phyloP scores from a whole-genome alignment of 2,888 invertebrate species.

The Monopis laevigella region DNA sequence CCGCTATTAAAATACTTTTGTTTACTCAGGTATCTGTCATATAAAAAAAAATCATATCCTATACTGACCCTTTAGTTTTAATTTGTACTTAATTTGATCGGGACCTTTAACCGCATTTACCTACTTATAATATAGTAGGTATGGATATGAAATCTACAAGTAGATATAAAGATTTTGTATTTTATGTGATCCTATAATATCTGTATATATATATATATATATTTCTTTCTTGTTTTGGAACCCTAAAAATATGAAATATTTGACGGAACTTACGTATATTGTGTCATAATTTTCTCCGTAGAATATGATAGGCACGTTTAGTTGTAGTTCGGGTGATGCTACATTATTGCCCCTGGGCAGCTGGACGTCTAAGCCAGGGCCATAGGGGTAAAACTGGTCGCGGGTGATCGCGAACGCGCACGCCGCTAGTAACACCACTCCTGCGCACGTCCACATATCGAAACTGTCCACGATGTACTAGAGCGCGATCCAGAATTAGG shows the following conservation, averaged over 20 bases:
- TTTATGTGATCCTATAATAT: too few relatives aligned
- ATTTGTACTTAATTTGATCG: too few relatives aligned
- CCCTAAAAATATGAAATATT: neutral
- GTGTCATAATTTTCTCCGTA: slow-evolving; percentile 79
- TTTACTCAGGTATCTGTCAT: too few relatives aligned
- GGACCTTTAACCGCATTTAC: too few relatives aligned
- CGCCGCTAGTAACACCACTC: slow-evolving; percentile 35
- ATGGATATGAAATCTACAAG: too few relatives aligned
- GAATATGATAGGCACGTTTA: slow-evolving; percentile 80
- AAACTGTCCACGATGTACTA: slow-evolving; percentile 13
- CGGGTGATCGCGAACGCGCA: slow-evolving; percentile 53
- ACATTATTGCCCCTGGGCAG: slow-evolving; percentile 69
- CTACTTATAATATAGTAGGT: too few relatives aligned
- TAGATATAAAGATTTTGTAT: too few relatives aligned
- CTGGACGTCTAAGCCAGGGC: slow-evolving; percentile 58
- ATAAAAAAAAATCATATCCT: too few relatives aligned
- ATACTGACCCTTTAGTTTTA: too few relatives aligned
- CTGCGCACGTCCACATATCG: slow-evolving; percentile 54
- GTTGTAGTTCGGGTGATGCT: slow-evolving; percentile 70
- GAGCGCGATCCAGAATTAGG: slow-evolving; percentile 6
- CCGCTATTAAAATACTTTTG: too few relatives aligned
- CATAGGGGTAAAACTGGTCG: slow-evolving; percentile 70
- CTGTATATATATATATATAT: too few relatives aligned
- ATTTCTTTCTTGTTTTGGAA: too few relatives aligned
- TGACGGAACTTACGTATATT: slow-evolving; percentile 87